Evolutionary conservation across 2,113 vertebrate genomes (phyloP).

Genomic region (Pholis gunnellus): DNA sequence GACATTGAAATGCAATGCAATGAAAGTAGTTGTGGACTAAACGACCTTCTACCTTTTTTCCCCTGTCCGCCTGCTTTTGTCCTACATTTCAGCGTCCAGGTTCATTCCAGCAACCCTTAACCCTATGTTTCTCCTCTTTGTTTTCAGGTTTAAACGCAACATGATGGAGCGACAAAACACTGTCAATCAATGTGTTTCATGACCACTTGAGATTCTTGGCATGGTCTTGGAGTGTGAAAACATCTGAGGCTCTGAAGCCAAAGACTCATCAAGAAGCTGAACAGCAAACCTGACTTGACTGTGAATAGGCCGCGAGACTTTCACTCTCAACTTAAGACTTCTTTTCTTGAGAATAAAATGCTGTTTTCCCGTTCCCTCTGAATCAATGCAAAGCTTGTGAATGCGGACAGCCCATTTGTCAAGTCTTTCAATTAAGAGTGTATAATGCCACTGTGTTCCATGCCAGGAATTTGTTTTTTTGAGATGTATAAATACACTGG

Average conservation of each 20-base stretch:
- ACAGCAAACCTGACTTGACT: constrained; percentile 68
- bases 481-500: constrained; percentile 70
- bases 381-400: constrained; percentile 68
- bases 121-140: constrained; percentile 48
- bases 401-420: constrained; percentile 72
- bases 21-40: constrained; percentile 9
- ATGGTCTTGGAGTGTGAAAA: constrained; percentile 64
- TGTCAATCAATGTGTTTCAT: constrained; percentile 77
- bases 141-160: constrained; percentile 63
- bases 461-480: constrained; percentile 61
- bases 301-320: constrained; percentile 55
- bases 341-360: constrained; percentile 43
- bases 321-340: constrained; percentile 42
- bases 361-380: constrained; percentile 46
- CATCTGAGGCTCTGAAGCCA: constrained; percentile 64
- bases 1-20: constrained; percentile 10
- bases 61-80: constrained; percentile 23
- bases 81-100: constrained; percentile 54
- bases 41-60: background rate
- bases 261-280: constrained; percentile 63
- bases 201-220: constrained; percentile 76
- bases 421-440: constrained; percentile 74
- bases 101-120: constrained; percentile 51
- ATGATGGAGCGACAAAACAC: constrained; percentile 74
- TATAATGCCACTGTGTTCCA: constrained; percentile 56